A percentile compares a stretch with the other conserved stretches of the same genome.
Evolutionary conservation across 2,113 vertebrate genomes (phyloP).

Genomic region (Strix aluco): DNA sequence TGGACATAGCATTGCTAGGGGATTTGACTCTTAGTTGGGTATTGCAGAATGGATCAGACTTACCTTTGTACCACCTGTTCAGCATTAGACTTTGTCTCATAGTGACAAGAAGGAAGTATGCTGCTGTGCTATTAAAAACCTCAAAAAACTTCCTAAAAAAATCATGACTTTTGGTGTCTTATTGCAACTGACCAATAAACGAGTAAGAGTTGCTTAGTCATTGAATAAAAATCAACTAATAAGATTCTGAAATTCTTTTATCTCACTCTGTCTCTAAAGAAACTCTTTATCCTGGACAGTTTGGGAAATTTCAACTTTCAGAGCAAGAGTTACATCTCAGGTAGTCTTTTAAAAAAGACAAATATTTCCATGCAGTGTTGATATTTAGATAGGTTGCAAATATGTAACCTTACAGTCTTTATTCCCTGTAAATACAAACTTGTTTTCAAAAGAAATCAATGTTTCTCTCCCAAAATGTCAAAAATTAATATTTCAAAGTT

Average conservation of each 20-base stretch:
- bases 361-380: background rate
- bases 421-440: background rate
- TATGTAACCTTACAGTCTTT: background rate
- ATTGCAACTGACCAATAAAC: background rate
- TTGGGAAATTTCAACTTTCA: too few relatives aligned
- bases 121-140: background rate
- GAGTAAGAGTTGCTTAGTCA: background rate
- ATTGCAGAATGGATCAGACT: background rate
- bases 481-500: background rate
- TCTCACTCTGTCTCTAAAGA: background rate
- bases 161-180: background rate
- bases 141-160: background rate
- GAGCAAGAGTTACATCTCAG: background rate
- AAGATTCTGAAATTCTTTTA: background rate
- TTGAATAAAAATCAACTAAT: background rate
- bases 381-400: background rate
- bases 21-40: background rate
- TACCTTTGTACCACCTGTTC: background rate
- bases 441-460: background rate
- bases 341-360: background rate
- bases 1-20: background rate
- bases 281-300: background rate
- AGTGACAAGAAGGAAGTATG: background rate
- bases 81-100: background rate
- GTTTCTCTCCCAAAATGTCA: background rate